Conservation (phyloP, 1,140 invertebrate genomes). For the Pararge aegeria region DNA sequence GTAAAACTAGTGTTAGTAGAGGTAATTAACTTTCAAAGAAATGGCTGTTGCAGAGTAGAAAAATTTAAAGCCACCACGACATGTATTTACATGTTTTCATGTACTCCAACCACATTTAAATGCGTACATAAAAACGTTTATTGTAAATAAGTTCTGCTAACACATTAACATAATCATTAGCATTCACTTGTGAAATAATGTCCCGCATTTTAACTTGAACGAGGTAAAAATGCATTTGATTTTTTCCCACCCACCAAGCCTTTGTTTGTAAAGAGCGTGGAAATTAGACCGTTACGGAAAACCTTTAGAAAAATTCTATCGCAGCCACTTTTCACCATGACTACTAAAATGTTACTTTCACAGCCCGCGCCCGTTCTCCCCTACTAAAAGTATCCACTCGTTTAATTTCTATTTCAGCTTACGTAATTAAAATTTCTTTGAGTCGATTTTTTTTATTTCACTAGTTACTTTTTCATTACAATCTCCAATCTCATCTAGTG, state of each 20-base stretch:
- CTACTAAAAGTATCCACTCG: slow-evolving; percentile 1
- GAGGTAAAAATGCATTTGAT: slow-evolving; percentile 33
- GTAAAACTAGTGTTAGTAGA: no score
- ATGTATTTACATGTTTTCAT: no score
- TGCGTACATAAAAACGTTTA: background rate
- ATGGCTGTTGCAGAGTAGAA: no score
- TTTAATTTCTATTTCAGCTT: slow-evolving; percentile 6
- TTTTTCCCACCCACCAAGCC: slow-evolving; percentile 24
- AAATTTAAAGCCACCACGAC: no score
- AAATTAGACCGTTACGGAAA: slow-evolving; percentile 39
- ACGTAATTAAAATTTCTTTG: background rate
- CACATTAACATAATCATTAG: slow-evolving; percentile 2
- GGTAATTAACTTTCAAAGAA: no score
- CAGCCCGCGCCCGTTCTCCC: slow-evolving; percentile 1
- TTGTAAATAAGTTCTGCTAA: slow-evolving; percentile 4
- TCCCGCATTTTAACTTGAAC: slow-evolving; percentile 22
- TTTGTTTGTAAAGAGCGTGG: slow-evolving; percentile 38
- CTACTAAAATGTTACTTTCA: slow-evolving; percentile 24
- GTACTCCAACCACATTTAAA: no score
- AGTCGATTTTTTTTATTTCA: background rate
- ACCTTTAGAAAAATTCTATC: slow-evolving; percentile 41
- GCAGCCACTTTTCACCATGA: slow-evolving; percentile 29
- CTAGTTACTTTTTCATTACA: no score
- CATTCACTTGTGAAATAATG: slow-evolving; percentile 23
- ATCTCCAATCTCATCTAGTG: no score